Evolutionary conservation across 2,797 vertebrate species (phyloP), one percentile per base, ranked within the genome.

Genomic region (Rhyacichthys aspro): DNA sequence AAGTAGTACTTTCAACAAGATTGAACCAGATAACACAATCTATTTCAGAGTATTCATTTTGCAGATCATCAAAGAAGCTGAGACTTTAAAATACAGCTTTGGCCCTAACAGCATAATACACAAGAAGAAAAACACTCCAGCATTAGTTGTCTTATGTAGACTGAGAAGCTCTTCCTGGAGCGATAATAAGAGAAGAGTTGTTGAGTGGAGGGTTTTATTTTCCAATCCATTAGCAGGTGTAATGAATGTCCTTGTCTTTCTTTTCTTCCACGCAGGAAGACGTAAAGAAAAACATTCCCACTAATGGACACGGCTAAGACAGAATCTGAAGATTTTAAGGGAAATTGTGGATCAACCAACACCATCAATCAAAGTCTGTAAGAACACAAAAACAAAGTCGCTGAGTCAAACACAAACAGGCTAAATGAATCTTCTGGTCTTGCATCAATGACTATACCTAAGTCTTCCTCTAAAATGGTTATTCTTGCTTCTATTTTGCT

Each of bases 201-300:
- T 42, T 72, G 67, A 72, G 67, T 72, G 60, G 56, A 64, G 23
- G 54, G 69, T 61, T 75, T 77, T 48, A 62, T 67, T 84, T 76
- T 82, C 78, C 64, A 63, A 82, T 74, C 70, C 74, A 81, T 86
- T 82, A 85, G 70, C 50, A 79, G 67, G 64, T 78, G 39, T 84
- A 86, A 88, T 84, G 47, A 69, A 87, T 79, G 72, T 47, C 19
- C 41, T 59, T 47, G 54, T 47, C 69, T 70, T 50, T 19, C 16
- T 28, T n/a, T 82, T 63, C 60, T n/a, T 37, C 54, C 43, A 47
- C 37, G 67, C 37, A 65, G 33, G 32, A 60, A 58, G 37, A 55
- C 23, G 7, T 12, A 41, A 64, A 59, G 62, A 76, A 60, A 72
- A 75, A 85, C 60, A 48, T 50, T 57, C 69, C 48, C 36, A 52